A percentile compares a stretch with the other conserved stretches of the same genome.
These are phyloP conservation scores for Tribolium castaneum DNA, from an alignment of 1,140 invertebrate species.

Conservation along the genomic window DNA sequence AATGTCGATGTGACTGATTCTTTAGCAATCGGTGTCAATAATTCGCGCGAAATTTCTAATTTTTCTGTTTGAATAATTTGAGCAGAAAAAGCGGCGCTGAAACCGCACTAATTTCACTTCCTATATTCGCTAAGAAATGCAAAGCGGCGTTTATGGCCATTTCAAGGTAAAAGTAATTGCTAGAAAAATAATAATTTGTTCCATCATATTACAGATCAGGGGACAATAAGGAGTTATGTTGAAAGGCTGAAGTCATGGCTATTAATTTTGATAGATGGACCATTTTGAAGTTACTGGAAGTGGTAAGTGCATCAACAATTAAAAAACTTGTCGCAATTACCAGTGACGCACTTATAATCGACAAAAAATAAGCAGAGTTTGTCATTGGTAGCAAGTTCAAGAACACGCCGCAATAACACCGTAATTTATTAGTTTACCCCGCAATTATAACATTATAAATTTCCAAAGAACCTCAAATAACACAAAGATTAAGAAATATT, in stretches of 20 bases:
- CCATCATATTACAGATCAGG: constrained; percentile 22
- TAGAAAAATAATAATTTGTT: constrained; percentile 8
- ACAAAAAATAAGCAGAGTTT: not conserved
- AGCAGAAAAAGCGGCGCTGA: not conserved
- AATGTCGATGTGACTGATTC: constrained; percentile 17
- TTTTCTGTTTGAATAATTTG: constrained; percentile 6
- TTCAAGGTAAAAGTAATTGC: constrained; percentile 5
- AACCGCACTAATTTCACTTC: constrained; percentile 7
- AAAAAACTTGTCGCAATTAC: not conserved
- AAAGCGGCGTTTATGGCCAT: not conserved
- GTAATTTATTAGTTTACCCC: no score
- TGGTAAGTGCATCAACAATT: constrained; percentile 62
- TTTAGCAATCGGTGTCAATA: constrained; percentile 7
- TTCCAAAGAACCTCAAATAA: no score
- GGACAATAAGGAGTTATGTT: not conserved
- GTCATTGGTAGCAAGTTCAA: not conserved
- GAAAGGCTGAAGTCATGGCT: constrained; percentile 32
- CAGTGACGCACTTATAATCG: not conserved
- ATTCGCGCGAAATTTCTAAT: constrained; percentile 27
- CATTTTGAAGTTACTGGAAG: constrained; percentile 67
- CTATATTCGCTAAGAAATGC: not conserved
- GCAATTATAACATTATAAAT: no score
- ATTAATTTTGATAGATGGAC: constrained; percentile 61
- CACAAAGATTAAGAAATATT: no score
- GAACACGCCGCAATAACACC: not conserved